Percentiles rank a stretch among this genome's conserved stretches.
phyloP scores from a whole-genome alignment of 2,888 invertebrate genomes.

The Scaptodrosophila latifasciaeformis region DNA sequence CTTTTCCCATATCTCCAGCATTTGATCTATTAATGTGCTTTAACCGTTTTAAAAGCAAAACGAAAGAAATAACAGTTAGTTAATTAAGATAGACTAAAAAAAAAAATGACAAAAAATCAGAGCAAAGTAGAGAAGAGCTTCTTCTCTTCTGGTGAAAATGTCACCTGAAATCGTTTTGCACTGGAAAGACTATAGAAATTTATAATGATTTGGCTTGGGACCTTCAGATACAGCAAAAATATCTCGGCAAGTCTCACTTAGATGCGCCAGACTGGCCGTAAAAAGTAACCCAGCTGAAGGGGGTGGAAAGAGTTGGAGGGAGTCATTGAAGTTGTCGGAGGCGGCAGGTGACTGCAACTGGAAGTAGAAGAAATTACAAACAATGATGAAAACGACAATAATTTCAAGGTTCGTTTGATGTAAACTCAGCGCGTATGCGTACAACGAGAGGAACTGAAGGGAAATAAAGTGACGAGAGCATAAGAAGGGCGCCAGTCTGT shows the following conservation, averaged over 20 bases:
- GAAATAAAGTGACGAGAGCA: too few species aligned
- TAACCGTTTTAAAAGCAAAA: slow-evolving; percentile 37
- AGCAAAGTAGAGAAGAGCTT: slow-evolving; percentile 36
- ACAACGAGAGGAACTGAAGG: too few species aligned
- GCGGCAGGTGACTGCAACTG: slow-evolving; percentile 38
- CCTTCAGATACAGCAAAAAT: slow-evolving; percentile 22
- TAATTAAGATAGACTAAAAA: slow-evolving; percentile 54
- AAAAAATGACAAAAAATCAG: too few species aligned
- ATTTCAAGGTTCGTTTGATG: slow-evolving; percentile 74
- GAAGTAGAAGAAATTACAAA: slow-evolving; percentile 43
- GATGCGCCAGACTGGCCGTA: slow-evolving; percentile 42
- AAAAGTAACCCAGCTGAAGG: slow-evolving; percentile 10
- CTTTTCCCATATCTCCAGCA: slow-evolving; percentile 11
- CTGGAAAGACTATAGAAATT: slow-evolving; percentile 9
- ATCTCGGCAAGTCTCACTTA: slow-evolving; percentile 41
- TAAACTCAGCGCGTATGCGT: slow-evolving; percentile 62
- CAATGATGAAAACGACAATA: slow-evolving; percentile 73
- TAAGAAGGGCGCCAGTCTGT: too few species aligned
- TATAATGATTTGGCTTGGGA: not conserved
- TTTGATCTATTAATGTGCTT: slow-evolving; percentile 26
- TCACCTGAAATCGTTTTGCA: slow-evolving; percentile 24
- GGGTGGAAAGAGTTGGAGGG: not conserved
- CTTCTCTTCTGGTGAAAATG: slow-evolving; percentile 59
- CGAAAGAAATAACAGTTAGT: slow-evolving; percentile 54
- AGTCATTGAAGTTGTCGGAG: too few species aligned